Evolutionary conservation across 2,797 vertebrate genomes (phyloP).

Genomic region (Sebastes hopkinsi): DNA sequence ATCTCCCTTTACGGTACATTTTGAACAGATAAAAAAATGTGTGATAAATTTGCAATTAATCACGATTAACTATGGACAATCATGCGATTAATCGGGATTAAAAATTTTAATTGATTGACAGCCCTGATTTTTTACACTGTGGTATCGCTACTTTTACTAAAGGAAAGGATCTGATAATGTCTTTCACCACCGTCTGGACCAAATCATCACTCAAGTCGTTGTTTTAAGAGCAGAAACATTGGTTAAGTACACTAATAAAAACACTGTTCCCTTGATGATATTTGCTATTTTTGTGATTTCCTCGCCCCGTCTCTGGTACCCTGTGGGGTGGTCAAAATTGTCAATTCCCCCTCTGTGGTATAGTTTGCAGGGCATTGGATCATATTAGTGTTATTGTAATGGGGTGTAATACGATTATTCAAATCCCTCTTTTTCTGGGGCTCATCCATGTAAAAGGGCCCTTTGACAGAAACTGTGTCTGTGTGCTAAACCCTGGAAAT

Average conservation of each 20-base stretch:
- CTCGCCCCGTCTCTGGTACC: not conserved
- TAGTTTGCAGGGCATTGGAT: slow-evolving; percentile 63
- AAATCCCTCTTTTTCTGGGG: slow-evolving; percentile 80
- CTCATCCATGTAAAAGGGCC: slow-evolving; percentile 72
- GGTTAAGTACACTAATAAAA: not conserved
- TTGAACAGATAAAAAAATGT: too few species aligned
- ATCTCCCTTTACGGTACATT: too few species aligned
- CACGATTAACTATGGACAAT: too few species aligned
- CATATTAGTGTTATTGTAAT: slow-evolving; percentile 79
- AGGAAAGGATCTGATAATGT: not conserved
- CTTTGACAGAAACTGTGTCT: slow-evolving; percentile 76
- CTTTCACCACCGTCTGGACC: not conserved
- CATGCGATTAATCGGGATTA: too few species aligned
- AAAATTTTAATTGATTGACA: too few species aligned
- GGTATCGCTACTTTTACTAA: not conserved
- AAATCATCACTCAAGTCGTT: not conserved
- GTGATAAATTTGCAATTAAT: too few species aligned
- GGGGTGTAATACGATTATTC: slow-evolving; percentile 83
- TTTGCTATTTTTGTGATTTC: slow-evolving; percentile 12
- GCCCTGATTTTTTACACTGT: not conserved
- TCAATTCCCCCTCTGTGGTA: slow-evolving; percentile 19
- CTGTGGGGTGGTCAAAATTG: slow-evolving; percentile 49
- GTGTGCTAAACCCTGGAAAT: slow-evolving; percentile 73
- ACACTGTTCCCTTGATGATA: not conserved
- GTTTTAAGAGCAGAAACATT: slow-evolving; percentile 4